phyloP scores from a whole-genome alignment of 2,797 vertebrate genomes.

The Malurus leucopterus region DNA sequence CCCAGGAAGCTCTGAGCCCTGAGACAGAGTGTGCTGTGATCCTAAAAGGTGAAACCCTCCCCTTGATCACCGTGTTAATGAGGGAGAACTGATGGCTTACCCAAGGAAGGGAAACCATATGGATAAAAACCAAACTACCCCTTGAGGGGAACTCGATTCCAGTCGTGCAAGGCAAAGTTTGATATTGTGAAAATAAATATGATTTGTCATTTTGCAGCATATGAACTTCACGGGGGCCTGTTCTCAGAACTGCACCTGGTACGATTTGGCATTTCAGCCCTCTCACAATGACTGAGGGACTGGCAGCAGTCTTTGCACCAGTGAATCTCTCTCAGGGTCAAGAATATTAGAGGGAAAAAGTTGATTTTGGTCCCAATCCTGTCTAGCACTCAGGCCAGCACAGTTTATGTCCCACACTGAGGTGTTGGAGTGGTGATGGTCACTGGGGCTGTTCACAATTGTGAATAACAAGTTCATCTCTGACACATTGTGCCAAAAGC shows the following conservation, averaged over 20 bases:
- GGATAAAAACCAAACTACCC: slow-evolving; percentile 29
- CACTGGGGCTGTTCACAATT: not conserved
- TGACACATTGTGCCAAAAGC: not conserved
- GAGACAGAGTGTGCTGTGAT: not conserved
- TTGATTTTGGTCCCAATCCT: not conserved
- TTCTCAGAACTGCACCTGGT: not conserved
- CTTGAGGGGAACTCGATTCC: slow-evolving; percentile 36
- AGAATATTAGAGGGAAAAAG: fast-evolving
- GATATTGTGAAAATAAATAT: slow-evolving; percentile 43
- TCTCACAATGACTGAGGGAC: not conserved
- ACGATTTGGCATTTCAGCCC: not conserved
- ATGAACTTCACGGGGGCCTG: not conserved
- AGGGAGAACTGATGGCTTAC: slow-evolving; percentile 42
- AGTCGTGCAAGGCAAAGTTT: not conserved
- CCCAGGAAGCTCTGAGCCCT: not conserved
- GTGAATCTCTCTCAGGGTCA: not conserved
- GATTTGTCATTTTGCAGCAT: slow-evolving; percentile 34
- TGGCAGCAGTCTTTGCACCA: not conserved
- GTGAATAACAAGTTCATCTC: not conserved
- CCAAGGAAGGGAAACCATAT: slow-evolving; percentile 35
- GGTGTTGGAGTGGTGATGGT: fast-evolving
- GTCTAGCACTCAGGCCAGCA: not conserved
- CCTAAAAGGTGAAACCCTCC: not conserved
- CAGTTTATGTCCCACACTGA: not conserved
- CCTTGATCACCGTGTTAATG: slow-evolving; percentile 50